Conservation (phyloP, 1,140 invertebrate species). For the Pseudomyrmex concolor region DNA sequence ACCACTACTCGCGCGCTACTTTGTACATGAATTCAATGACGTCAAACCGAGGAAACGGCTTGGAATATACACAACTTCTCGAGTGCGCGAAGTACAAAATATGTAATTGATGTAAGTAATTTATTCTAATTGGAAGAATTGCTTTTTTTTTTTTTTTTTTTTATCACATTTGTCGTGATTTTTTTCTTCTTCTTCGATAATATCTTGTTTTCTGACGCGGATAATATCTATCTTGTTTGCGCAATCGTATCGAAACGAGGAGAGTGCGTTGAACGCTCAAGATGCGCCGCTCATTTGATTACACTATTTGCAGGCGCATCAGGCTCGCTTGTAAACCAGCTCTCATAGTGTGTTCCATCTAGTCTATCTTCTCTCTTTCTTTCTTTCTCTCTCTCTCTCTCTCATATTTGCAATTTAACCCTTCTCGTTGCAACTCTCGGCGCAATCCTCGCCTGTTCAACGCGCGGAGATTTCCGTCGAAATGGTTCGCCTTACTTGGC, state of each 20-base stretch:
- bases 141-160: no score
- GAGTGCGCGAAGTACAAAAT: no score
- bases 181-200: background rate
- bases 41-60: background rate
- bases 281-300: background rate
- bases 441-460: conserved; percentile 21
- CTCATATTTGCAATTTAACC: conserved; percentile 64
- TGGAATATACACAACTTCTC: no score
- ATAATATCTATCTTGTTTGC: no score
- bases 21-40: background rate
- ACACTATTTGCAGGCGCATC: background rate
- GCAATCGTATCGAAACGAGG: no score
- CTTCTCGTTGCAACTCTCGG: conserved; percentile 48
- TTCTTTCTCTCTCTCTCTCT: background rate
- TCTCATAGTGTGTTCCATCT: conserved; percentile 1
- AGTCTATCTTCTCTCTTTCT: background rate
- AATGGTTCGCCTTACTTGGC: conserved; percentile 59
- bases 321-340: conserved; percentile 22
- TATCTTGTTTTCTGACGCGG: no score
- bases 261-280: background rate
- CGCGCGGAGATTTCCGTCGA: conserved; percentile 45
- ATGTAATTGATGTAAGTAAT: no score
- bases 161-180: no score
- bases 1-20: conserved; percentile 23
- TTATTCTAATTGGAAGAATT: no score